These are phyloP conservation scores for Epistrophe eligans DNA, from an alignment of 2,888 invertebrate species.

Conservation along the genomic window DNA sequence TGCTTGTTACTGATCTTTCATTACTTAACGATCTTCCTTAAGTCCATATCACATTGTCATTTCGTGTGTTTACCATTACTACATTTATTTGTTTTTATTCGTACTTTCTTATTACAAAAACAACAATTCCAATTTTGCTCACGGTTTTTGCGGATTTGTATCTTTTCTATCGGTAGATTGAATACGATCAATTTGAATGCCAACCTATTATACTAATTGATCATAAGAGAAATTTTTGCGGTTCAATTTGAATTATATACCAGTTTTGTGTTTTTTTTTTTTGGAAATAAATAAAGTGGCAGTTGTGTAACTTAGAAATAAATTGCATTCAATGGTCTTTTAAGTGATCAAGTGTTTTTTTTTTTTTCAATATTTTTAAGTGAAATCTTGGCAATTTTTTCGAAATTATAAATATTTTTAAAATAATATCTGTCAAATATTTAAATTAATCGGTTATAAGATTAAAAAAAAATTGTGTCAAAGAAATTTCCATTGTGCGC, in stretches of 20 bases:
- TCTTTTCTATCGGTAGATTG: constrained; percentile 47
- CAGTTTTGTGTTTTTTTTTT: background rate
- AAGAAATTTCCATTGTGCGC: constrained; percentile 68
- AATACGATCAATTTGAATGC: constrained; percentile 65
- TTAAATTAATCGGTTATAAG: constrained; percentile 13
- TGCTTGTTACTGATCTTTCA: constrained; percentile 40
- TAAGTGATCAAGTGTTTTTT: constrained; percentile 40
- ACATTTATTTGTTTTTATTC: constrained; percentile 13
- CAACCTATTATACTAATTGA: constrained; percentile 53
- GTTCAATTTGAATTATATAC: constrained; percentile 53
- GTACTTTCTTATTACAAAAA: constrained; percentile 48
- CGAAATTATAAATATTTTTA: background rate
- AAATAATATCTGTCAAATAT: constrained; percentile 33
- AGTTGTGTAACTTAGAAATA: constrained; percentile 70
- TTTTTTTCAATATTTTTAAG: background rate
- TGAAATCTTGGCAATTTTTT: background rate
- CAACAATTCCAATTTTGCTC: constrained; percentile 21
- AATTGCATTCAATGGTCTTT: constrained; percentile 63
- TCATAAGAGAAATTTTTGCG: constrained; percentile 62
- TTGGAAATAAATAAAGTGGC: constrained; percentile 27
- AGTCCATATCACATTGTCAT: constrained; percentile 49
- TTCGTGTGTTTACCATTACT: constrained; percentile 39
- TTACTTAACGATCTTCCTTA: constrained; percentile 63
- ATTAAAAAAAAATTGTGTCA: constrained; percentile 57
- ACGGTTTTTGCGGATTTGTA: constrained; percentile 47